Base-by-base conservation (phyloP, 2,113 vertebrate genomes). In the Cephalopholis sonnerati region DNA sequence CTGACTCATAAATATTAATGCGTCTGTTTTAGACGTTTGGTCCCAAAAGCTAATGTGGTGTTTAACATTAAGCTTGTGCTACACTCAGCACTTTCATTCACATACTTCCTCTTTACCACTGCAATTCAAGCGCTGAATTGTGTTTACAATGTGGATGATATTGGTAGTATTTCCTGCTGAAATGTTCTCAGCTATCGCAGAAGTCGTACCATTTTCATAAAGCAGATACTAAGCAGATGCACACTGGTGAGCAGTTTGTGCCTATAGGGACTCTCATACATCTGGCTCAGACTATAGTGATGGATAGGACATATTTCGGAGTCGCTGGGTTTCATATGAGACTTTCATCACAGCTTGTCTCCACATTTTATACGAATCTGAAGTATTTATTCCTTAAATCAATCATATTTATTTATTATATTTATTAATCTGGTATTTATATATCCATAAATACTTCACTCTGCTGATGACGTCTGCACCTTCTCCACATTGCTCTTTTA, bases 1-100 rank as follows among this genome's bases (percentile, higher is more conserved):
- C 74, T 3, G 71, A 70, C 6, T n/a, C 76, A 81, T 89, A 36
- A 82, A 70, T 93, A 83, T 90, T 87, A 79, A 91, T 5, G 64
- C 71, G 39, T 77, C 74, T 0, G 3, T 83, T 88, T 80, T 74
- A 79, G 57, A 82, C 71, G 69, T 71, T 82, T 57, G 29, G n/a
- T 73, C 20, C 57, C 74, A 50, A 83, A 73, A 84, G 69, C 55
- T 82, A 86, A 86, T 84, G 87, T 77, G 79, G n/a, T 86, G 87
- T 89, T 89, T 88, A 81, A 80, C 78, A 81, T 69, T 46, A 66
- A 46, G 64, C 57, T 59, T 32, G 84, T 83, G 85, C 81, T 66
- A 29, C 73, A 20, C 72, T 89, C 71, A 84, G 87, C 87, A 85
- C 44, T 87, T 88, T 79, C 15, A 75, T n/a, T 15, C 41, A 7